Conservation (phyloP, 2,888 invertebrate species). For the Spisula solida region DNA sequence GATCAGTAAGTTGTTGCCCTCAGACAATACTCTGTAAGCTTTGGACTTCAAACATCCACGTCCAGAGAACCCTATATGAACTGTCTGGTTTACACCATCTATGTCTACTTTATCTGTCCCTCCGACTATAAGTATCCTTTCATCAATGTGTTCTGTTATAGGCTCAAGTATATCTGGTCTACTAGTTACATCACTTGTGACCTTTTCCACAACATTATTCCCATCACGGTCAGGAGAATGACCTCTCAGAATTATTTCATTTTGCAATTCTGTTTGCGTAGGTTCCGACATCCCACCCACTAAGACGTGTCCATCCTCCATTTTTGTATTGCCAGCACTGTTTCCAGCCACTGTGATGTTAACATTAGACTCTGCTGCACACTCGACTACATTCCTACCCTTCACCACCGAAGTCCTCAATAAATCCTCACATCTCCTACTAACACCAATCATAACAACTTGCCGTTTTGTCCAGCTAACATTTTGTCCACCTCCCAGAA, state of each 20-base stretch:
- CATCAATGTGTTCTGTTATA: constrained; percentile 31
- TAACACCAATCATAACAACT: constrained; percentile 58
- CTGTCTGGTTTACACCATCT: constrained; percentile 9
- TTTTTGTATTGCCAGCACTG: background rate
- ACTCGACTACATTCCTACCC: constrained; percentile 34
- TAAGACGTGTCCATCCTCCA: background rate
- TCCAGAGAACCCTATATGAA: constrained; percentile 27
- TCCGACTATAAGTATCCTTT: constrained; percentile 34
- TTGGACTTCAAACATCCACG: constrained; percentile 20
- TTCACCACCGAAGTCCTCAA: constrained; percentile 24
- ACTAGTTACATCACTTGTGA: constrained; percentile 1
- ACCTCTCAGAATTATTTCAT: constrained; percentile 30
- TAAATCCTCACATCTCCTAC: constrained; percentile 47
- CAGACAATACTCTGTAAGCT: constrained; percentile 33
- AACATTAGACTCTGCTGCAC: constrained; percentile 26
- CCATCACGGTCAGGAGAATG: background rate
- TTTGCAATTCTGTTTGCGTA: background rate
- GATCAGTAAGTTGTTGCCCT: constrained; percentile 30
- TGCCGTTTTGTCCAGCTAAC: constrained; percentile 51
- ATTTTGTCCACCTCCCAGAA: constrained; percentile 30
- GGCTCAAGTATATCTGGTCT: background rate
- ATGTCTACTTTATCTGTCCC: constrained; percentile 31
- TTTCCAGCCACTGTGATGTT: constrained; percentile 23
- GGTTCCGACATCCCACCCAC: background rate
- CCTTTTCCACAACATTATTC: background rate